Conservation (phyloP, 2,113 vertebrate genomes). For the mouse (Mus musculus) region DNA sequence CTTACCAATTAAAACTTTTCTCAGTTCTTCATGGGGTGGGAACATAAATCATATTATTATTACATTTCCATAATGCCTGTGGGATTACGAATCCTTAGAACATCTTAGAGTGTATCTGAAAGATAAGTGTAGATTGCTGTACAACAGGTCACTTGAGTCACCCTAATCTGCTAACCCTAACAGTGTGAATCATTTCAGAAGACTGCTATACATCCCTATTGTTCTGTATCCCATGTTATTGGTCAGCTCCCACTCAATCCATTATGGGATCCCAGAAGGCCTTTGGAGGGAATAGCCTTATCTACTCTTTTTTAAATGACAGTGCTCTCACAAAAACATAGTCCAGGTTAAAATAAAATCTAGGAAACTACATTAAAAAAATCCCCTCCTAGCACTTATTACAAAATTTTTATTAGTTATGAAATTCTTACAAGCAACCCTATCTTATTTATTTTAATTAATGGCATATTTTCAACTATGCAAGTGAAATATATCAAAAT, state of each 20-base stretch:
- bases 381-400: not conserved
- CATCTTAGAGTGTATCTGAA: not conserved
- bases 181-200: not conserved
- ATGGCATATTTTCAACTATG: not conserved
- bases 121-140: too few species aligned
- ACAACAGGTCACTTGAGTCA: not conserved
- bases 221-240: not conserved
- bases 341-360: slow-evolving; percentile 12
- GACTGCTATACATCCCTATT: not conserved
- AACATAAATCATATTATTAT: not conserved
- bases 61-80: not conserved
- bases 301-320: not conserved
- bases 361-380: not conserved
- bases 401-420: not conserved
- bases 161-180: not conserved
- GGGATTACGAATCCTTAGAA: not conserved
- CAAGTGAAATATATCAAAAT: not conserved
- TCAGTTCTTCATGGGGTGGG: rapidly evolving
- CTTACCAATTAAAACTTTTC: not conserved
- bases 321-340: not conserved
- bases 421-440: not conserved
- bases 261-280: rapidly evolving
- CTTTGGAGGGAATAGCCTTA: not conserved
- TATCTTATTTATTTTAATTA: not conserved
- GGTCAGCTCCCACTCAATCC: not conserved